phyloP scores from a whole-genome alignment of 1,140 invertebrate genomes.

The Forficula auricularia region DNA sequence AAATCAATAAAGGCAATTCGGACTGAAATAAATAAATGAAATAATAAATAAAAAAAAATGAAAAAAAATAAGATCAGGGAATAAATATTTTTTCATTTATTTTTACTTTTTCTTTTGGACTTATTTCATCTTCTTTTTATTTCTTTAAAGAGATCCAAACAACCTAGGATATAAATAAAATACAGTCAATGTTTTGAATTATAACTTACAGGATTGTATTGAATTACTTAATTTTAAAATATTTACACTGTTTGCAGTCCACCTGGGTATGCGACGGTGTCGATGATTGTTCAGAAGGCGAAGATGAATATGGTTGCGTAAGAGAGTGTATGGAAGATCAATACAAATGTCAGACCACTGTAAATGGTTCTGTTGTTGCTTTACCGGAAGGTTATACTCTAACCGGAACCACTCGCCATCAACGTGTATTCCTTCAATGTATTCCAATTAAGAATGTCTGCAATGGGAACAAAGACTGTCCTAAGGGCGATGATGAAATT shows the following conservation, averaged over 20 bases:
- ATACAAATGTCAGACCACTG: slow-evolving; percentile 37
- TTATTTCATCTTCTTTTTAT: too few relatives aligned
- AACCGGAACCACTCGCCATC: slow-evolving; percentile 8
- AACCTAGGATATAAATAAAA: too few relatives aligned
- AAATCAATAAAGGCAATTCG: too few relatives aligned
- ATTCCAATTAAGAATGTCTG: slow-evolving; percentile 56
- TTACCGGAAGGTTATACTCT: slow-evolving; percentile 19
- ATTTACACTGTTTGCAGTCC: slow-evolving; percentile 27
- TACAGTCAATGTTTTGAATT: too few relatives aligned
- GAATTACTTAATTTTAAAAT: too few relatives aligned
- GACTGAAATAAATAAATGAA: too few relatives aligned
- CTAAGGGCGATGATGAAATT: slow-evolving; percentile 37
- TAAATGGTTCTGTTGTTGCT: slow-evolving; percentile 25
- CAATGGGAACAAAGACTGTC: slow-evolving; percentile 57
- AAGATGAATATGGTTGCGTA: slow-evolving; percentile 61
- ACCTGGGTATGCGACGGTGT: slow-evolving; percentile 73
- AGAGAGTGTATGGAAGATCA: slow-evolving; percentile 52
- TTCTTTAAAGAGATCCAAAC: too few relatives aligned
- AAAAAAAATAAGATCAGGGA: too few relatives aligned
- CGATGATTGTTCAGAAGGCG: slow-evolving; percentile 62
- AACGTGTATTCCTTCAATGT: slow-evolving; percentile 29
- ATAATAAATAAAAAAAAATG: too few relatives aligned
- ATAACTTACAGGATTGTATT: too few relatives aligned
- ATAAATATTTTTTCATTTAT: too few relatives aligned
- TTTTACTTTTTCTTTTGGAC: too few relatives aligned